Conservation (phyloP, 2,797 vertebrate genomes). For the Paedocypris micromegethes region DNA sequence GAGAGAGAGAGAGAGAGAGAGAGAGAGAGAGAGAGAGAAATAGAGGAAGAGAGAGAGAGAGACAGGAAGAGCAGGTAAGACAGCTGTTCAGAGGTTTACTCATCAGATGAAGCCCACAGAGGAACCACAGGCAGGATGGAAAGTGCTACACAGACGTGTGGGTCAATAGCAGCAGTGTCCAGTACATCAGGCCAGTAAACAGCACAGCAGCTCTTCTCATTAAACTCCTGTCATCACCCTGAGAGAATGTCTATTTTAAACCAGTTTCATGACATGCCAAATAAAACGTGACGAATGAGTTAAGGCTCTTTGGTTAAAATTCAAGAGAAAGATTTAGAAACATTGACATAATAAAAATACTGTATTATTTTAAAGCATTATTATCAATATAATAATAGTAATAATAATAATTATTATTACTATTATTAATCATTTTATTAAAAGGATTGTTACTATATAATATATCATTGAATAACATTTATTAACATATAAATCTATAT, state of each 20-base stretch:
- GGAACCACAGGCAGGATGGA: constrained; percentile 55
- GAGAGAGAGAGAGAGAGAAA: constrained; percentile 48
- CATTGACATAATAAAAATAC: too few species aligned
- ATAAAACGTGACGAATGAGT: constrained; percentile 35
- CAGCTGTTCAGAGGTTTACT: constrained; percentile 70
- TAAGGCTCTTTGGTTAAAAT: not conserved
- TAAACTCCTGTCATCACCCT: constrained; percentile 20
- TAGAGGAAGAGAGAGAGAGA: constrained; percentile 47
- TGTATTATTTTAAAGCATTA: too few species aligned
- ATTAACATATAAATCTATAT: too few species aligned
- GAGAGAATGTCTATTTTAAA: constrained; percentile 23
- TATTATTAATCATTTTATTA: too few species aligned
- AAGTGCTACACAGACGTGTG: constrained; percentile 36
- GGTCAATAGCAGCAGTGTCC: constrained; percentile 41
- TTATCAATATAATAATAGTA: too few species aligned
- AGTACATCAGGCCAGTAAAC: constrained; percentile 37
- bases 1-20: constrained; percentile 34
- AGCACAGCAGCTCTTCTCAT: constrained; percentile 40
- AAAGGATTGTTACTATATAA: too few species aligned
- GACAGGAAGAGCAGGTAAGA: constrained; percentile 55
- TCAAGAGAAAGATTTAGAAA: not conserved
- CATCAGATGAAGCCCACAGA: constrained; percentile 52
- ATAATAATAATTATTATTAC: too few species aligned
- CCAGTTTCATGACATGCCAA: constrained; percentile 29
- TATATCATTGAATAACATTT: too few species aligned